phyloP scores from a whole-genome alignment of 1,140 invertebrate genomes.

The Dolichoris vasculosae region DNA sequence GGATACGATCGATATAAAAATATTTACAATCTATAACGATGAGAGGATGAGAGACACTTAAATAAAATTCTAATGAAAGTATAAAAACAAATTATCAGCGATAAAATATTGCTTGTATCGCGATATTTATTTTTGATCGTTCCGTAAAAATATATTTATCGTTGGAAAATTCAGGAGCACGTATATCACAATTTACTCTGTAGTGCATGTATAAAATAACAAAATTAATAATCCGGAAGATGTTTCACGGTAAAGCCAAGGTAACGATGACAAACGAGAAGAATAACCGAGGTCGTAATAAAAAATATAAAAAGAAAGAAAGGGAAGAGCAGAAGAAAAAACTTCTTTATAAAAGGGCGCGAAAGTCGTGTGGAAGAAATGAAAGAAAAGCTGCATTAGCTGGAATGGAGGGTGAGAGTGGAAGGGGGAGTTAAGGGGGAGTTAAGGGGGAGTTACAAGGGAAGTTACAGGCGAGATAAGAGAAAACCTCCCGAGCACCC shows the following conservation, averaged over 20 bases:
- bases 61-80: too few species aligned
- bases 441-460: background rate
- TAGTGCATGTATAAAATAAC: background rate
- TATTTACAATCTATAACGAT: too few species aligned
- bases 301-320: background rate
- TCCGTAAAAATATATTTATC: background rate
- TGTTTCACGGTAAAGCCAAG: background rate
- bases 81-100: too few species aligned
- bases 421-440: too few species aligned
- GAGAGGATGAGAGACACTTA: too few species aligned
- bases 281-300: background rate
- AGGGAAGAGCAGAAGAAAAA: background rate
- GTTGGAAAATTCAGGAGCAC: background rate
- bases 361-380: slow-evolving; percentile 2
- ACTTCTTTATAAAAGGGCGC: background rate
- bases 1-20: too few species aligned
- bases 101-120: too few species aligned
- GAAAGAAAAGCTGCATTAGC: background rate
- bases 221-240: slow-evolving; percentile 41
- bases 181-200: slow-evolving; percentile 16
- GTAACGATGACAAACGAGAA: slow-evolving; percentile 38
- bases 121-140: background rate
- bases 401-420: background rate
- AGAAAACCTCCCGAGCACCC: background rate
- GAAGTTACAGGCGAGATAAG: background rate